phyloP scores from a whole-genome alignment of 2,113 vertebrate species.

The Vulpes lagopus region DNA sequence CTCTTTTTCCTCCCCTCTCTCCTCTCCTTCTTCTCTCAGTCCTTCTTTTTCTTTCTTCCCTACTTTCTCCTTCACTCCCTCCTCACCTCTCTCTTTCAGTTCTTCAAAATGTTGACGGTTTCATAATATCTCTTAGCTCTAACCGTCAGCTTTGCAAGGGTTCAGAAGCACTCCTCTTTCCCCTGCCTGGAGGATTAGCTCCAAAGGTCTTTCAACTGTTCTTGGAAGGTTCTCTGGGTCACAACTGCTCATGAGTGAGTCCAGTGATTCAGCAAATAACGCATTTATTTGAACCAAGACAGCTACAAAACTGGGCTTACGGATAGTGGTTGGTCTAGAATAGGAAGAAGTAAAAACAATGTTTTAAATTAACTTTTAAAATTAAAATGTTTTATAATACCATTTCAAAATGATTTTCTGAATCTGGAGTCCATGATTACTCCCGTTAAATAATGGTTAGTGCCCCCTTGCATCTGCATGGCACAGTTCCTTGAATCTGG shows the following conservation, averaged over 20 bases:
- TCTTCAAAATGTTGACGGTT: background rate
- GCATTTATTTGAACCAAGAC: background rate
- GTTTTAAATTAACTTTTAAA: conserved; percentile 18
- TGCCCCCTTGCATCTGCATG: background rate
- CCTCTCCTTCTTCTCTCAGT: background rate
- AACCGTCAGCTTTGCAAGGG: background rate
- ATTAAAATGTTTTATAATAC: background rate
- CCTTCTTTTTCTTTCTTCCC: too few relatives aligned
- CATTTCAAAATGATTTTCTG: background rate
- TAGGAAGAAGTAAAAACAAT: conserved; percentile 7
- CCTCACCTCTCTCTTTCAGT: background rate
- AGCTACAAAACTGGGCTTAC: background rate
- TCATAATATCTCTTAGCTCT: background rate
- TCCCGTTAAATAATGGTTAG: background rate
- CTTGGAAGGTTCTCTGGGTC: background rate
- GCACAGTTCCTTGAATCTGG: background rate
- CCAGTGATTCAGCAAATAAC: background rate
- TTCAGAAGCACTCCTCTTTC: background rate
- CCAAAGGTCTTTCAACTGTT: background rate
- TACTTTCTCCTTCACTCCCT: background rate
- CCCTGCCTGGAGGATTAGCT: background rate
- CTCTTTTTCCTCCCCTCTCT: too few relatives aligned
- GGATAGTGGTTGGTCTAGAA: background rate
- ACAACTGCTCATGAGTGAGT: background rate
- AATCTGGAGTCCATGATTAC: background rate